These are phyloP conservation scores for Drosophila saltans DNA, from an alignment of 1,140 invertebrate genomes.

Conservation along the genomic window DNA sequence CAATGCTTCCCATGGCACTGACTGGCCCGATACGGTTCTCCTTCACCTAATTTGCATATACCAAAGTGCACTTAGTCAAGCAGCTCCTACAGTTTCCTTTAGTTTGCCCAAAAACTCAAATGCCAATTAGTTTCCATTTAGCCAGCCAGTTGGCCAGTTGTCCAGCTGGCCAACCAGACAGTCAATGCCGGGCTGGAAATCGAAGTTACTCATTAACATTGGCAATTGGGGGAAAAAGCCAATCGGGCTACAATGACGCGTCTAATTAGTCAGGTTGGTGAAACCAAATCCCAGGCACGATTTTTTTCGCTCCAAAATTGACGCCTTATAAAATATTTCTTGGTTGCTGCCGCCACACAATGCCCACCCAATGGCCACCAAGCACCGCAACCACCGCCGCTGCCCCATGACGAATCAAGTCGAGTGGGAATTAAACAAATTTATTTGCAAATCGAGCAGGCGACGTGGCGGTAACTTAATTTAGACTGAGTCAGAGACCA, in stretches of 20 bases:
- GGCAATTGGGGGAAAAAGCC: conserved; percentile 73
- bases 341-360: conserved; percentile 24
- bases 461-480: conserved; percentile 60
- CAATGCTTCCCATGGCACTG: conserved; percentile 5
- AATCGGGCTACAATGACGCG: conserved; percentile 74
- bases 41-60: conserved; percentile 31
- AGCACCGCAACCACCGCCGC: not conserved
- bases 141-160: conserved; percentile 29
- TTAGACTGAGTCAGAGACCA: conserved; percentile 44
- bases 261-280: conserved; percentile 72
- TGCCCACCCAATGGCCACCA: not conserved
- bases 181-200: not conserved
- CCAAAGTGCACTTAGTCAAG: conserved; percentile 61
- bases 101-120: conserved; percentile 53
- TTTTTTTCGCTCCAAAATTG: conserved; percentile 39
- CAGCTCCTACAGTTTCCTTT: conserved; percentile 24
- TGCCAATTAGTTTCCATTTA: conserved; percentile 73
- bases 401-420: conserved; percentile 23
- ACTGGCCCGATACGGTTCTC: not conserved
- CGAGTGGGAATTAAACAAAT: conserved; percentile 76
- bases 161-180: not conserved
- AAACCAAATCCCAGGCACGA: conserved; percentile 60
- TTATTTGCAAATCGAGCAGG: conserved; percentile 69
- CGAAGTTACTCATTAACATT: conserved; percentile 61
- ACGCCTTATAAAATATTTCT: conserved; percentile 75